These are phyloP conservation scores for Sylvia atricapilla DNA, from an alignment of 2,113 vertebrate genomes.

Conservation along the genomic window DNA sequence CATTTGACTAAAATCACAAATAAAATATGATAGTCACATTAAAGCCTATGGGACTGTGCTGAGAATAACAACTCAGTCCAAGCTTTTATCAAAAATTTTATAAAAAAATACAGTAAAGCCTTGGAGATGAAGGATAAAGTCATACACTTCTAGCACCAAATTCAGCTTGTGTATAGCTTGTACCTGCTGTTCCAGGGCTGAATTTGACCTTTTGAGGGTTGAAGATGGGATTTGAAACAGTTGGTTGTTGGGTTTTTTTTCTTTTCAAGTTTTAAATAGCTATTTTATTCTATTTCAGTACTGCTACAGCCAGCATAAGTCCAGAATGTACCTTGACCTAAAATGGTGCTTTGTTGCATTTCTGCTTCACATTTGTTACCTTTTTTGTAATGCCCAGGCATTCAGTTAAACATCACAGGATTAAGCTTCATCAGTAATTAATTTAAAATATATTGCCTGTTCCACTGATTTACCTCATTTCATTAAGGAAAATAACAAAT, in stretches of 20 bases:
- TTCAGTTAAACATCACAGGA: neutral
- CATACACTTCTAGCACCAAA: conserved; percentile 12
- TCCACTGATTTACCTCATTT: neutral
- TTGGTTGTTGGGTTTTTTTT: neutral
- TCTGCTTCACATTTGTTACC: neutral
- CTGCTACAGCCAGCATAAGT: neutral
- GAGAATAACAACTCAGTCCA: conserved; percentile 31
- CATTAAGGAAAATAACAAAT: neutral
- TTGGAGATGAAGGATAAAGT: conserved; percentile 40
- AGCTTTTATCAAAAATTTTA: neutral
- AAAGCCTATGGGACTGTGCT: conserved; percentile 24
- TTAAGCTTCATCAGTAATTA: neutral
- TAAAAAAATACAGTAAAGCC: neutral
- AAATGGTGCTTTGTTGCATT: neutral
- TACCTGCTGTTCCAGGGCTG: conserved; percentile 9
- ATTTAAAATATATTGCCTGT: neutral
- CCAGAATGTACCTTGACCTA: neutral
- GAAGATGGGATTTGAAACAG: neutral
- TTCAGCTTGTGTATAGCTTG: neutral
- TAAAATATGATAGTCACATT: conserved; percentile 38
- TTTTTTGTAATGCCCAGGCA: neutral
- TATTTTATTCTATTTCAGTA: neutral
- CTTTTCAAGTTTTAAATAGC: conserved; percentile 14
- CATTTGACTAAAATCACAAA: conserved; percentile 38
- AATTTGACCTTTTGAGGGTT: conserved; percentile 18